Base-by-base conservation (phyloP, 2,113 vertebrate species). In the Cebidichthys violaceus region DNA sequence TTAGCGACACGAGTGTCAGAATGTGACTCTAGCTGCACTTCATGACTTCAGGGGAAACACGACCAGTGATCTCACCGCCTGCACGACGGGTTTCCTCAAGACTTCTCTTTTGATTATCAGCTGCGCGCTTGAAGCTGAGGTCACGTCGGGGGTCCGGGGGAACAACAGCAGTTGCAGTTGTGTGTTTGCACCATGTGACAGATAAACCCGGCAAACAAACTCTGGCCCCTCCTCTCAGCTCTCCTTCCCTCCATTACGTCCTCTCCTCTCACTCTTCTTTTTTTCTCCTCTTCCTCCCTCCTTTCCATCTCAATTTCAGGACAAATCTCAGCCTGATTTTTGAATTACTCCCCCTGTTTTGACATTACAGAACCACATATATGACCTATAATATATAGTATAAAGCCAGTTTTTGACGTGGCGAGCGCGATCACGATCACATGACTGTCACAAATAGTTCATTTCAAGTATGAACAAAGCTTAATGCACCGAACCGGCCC, bases 171-270 rank as follows among this genome's bases (percentile, higher is more conserved):
- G 74, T 27, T 41, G 61, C 75, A 10, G 75, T 78, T 83, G 75
- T 29, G 17, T 79, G 68, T 83, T 86, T 86, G 67, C 66, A 22
- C 50, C 75, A 66, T 52, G 74, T 88, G 85, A 87, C 70, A 45
- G 75, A 84, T 74, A 84, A 33, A 88, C 17, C 37, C 17, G 1
- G 45, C 54, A 75, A 77, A 73, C 39, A 54, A 77, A 77, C 73
- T 55, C 35, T 20, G 35, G 17, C 41, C 22, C 24, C 22, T 20
- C 35, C 75, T 13, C 57, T 18, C 55, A 4, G 22, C 43, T 43
- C 60, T 1, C 20, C 59, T n/a, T 59, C 29, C 66, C 18, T 75
- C 37, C 33, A 33, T 33, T 33, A 33, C 5, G 6, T 33, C 33
- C 33, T 33, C 33, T 33, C 33, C 33, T 33, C 4, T 33, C 33